Conservation (phyloP, 1,140 invertebrate species). For the Nasonia vitripennis region DNA sequence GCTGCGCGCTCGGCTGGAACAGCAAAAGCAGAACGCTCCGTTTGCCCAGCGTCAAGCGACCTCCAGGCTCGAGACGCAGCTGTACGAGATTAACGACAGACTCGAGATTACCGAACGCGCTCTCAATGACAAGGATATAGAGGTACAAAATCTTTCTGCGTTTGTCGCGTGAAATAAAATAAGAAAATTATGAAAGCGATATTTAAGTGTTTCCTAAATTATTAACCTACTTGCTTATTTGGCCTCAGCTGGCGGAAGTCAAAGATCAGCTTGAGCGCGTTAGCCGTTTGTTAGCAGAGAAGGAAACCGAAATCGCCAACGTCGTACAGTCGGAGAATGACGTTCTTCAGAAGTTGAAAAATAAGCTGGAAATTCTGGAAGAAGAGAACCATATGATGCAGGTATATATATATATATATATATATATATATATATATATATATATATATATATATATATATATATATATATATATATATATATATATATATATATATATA, state of each 20-base stretch:
- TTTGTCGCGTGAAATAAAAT: not conserved
- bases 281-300: slow-evolving; percentile 71
- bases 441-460: not conserved
- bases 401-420: not conserved
- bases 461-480: not conserved
- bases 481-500: too few species aligned
- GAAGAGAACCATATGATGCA: slow-evolving; percentile 73
- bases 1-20: slow-evolving; percentile 85
- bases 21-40: slow-evolving; percentile 83
- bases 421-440: not conserved
- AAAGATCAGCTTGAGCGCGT: slow-evolving; percentile 72
- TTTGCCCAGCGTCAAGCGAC: slow-evolving; percentile 82
- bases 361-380: slow-evolving; percentile 75
- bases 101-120: slow-evolving; percentile 65
- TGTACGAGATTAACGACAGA: slow-evolving; percentile 77
- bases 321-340: slow-evolving; percentile 74
- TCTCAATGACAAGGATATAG: slow-evolving; percentile 67
- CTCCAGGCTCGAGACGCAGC: slow-evolving; percentile 79
- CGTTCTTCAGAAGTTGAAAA: slow-evolving; percentile 75
- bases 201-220: not conserved
- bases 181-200: not conserved
- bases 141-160: slow-evolving; percentile 48
- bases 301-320: slow-evolving; percentile 76
- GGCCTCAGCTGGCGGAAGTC: slow-evolving; percentile 66
- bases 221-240: not conserved